Conservation (phyloP, 2,113 vertebrate species). For the Hymenochirus boettgeri region DNA sequence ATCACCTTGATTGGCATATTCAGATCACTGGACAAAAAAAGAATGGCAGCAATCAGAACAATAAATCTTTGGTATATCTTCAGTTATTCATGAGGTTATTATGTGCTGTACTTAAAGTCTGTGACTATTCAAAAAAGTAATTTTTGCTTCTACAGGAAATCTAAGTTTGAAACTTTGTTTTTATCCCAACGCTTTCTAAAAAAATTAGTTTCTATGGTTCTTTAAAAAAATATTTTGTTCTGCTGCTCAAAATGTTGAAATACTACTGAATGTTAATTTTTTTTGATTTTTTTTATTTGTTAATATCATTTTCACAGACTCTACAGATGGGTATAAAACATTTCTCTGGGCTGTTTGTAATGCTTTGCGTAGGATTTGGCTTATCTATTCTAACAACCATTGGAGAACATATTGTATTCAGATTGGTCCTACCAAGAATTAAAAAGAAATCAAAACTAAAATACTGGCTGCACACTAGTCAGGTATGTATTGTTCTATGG, state of each 20-base stretch:
- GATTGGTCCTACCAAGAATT: slow-evolving; percentile 83
- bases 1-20: no score
- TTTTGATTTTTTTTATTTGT: slow-evolving; percentile 9
- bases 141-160: no score
- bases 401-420: slow-evolving; percentile 85
- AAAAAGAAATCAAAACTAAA: slow-evolving; percentile 81
- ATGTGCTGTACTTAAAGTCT: no score
- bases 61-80: no score
- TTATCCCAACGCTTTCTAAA: no score
- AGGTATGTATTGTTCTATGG: slow-evolving; percentile 62
- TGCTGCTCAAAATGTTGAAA: slow-evolving; percentile 23
- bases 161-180: no score
- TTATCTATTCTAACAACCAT: slow-evolving; percentile 90
- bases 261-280: slow-evolving; percentile 11
- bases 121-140: no score
- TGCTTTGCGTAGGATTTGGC: slow-evolving; percentile 86
- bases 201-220: no score
- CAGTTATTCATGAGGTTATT: no score
- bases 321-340: slow-evolving; percentile 97
- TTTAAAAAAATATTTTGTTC: slow-evolving; percentile 20
- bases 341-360: slow-evolving; percentile 95
- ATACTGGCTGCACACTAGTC: slow-evolving; percentile 96
- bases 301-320: slow-evolving; percentile 65
- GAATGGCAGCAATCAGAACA: no score
- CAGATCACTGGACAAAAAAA: no score